Conservation (phyloP, 2,113 vertebrate species). For the Thomomys bottae region DNA sequence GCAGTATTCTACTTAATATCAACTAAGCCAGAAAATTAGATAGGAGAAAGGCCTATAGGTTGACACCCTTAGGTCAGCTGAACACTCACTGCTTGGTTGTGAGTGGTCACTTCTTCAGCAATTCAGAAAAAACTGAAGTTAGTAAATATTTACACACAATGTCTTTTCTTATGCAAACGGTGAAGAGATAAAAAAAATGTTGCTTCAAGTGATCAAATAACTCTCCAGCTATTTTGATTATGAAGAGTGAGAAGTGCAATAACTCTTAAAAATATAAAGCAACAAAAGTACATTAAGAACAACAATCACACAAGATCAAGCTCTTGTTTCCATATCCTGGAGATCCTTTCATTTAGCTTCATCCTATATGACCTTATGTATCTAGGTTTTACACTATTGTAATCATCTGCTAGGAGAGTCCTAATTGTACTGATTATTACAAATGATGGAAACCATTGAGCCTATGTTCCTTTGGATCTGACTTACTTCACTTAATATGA, state of each 20-base stretch:
- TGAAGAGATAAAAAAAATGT: background rate
- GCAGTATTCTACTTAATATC: background rate
- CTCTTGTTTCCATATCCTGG: too few relatives aligned
- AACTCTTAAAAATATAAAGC: background rate
- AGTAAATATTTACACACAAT: conserved; percentile 3
- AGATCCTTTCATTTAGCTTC: too few relatives aligned
- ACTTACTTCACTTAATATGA: too few relatives aligned
- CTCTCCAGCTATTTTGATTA: conserved; percentile 8
- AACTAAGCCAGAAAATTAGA: background rate
- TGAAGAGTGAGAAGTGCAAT: background rate
- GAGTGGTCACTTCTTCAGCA: background rate
- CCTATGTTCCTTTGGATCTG: too few relatives aligned
- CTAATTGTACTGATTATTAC: too few relatives aligned
- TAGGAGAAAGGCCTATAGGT: background rate
- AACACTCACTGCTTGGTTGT: background rate
- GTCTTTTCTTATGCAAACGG: background rate
- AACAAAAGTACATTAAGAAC: too few relatives aligned
- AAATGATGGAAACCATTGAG: too few relatives aligned
- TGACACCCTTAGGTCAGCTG: background rate
- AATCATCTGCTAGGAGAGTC: too few relatives aligned
- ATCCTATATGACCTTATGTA: too few relatives aligned
- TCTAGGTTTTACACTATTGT: too few relatives aligned
- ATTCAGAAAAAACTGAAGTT: background rate
- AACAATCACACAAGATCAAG: too few relatives aligned
- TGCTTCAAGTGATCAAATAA: background rate